Evolutionary conservation across 1,140 invertebrate genomes (phyloP), one percentile per base, ranked within the genome.

Genomic region (Sminthurinus signatus): DNA sequence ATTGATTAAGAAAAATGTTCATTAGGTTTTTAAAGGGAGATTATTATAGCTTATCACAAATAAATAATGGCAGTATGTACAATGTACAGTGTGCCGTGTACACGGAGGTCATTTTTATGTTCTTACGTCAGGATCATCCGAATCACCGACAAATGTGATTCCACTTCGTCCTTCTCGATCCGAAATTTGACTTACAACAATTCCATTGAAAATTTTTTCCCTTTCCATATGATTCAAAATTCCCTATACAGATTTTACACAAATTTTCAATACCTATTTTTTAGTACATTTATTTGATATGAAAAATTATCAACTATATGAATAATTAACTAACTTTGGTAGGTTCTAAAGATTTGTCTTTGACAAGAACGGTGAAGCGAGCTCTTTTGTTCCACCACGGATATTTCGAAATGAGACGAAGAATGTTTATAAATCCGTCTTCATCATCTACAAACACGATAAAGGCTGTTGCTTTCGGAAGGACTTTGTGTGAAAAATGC

Each of bases 361-460:
- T 68, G 17, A 71, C 61, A 10, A 71, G 29, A 23, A 71, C 55
- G 17, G 67, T 39, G 1, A 68, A 25, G 23, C 61, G 32, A 25
- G 65, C 69, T 28, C 66, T 31, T 54, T 57, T 57, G 57, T 59
- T 66, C 66, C 66, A 71, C 69, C 69, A 71, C 27, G 69, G 69
- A 32, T 68, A 71, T 19, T 51, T 25, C 0, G 50, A 32, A 12
- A 59, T 60, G n/a, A 63, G 51, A 10, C 48, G n/a, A 14, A 66
- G 27, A 36, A 71, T 64, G 36, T 68, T 71, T n/a, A 23, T 23
- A 43, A 71, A 71, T 31, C 63, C 69, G 8, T 51, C 19, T 28
- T 71, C 65, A 58, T 71, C 69, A 44, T 66, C 68, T 10, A 61
- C 56, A 56, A 71, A 71, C 0, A 68, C 32, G 5, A 71, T 56